Conservation (phyloP, 2,888 invertebrate genomes). For the Octonoba sinensis region DNA sequence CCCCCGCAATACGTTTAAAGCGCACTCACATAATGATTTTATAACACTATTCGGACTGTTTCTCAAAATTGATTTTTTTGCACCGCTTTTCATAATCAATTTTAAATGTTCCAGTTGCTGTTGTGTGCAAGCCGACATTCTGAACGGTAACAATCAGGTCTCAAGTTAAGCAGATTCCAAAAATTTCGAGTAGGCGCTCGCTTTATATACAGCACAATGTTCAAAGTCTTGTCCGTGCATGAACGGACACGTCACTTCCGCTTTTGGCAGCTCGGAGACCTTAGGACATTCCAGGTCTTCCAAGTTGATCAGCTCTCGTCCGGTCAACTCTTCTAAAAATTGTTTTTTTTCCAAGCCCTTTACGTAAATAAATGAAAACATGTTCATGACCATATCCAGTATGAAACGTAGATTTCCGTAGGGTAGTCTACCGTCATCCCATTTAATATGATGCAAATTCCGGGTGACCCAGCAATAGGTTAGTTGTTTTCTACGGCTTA, state of each 20-base stretch:
- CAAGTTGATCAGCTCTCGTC: no score
- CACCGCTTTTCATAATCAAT: conserved; percentile 6
- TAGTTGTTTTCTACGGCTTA: neutral
- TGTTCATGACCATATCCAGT: no score
- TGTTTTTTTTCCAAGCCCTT: no score
- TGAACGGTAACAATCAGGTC: neutral
- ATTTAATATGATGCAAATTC: neutral
- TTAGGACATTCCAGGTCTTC: neutral
- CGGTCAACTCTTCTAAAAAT: no score
- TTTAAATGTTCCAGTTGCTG: no score
- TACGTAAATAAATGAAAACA: no score
- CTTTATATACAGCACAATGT: conserved; percentile 2
- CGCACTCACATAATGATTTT: conserved; percentile 28
- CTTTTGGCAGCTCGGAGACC: neutral
- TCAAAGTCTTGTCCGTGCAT: no score
- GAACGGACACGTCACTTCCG: neutral
- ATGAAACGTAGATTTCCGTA: neutral
- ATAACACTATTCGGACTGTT: neutral
- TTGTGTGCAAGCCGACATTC: no score
- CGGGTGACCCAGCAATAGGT: neutral
- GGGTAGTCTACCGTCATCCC: conserved; percentile 7
- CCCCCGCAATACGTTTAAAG: conserved; percentile 9
- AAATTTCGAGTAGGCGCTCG: neutral
- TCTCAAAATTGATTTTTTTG: neutral
- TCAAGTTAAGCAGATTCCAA: neutral